Conservation (phyloP, 2,888 invertebrate genomes). For the Aquatica leii region DNA sequence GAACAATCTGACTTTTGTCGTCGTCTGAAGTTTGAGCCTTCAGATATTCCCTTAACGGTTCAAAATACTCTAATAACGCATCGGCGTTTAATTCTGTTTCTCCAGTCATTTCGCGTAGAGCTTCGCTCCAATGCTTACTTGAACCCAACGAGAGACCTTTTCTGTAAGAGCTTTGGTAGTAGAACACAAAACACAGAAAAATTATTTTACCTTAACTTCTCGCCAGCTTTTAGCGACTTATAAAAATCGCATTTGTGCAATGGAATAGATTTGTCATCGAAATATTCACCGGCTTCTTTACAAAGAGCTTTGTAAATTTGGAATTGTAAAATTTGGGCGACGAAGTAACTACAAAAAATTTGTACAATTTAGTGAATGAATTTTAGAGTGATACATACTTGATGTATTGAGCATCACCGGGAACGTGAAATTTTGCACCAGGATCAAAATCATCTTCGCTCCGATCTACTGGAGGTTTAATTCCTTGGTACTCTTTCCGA, state of each 20-base stretch:
- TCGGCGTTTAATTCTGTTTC: constrained; percentile 63
- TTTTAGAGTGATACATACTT: constrained; percentile 41
- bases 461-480: constrained; percentile 58
- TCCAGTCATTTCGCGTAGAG: constrained; percentile 67
- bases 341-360: constrained; percentile 62
- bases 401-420: constrained; percentile 59
- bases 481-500: constrained; percentile 58
- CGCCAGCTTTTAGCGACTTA: constrained; percentile 50
- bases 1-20: constrained; percentile 27
- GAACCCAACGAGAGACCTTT: constrained; percentile 61
- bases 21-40: constrained; percentile 54
- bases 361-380: not conserved
- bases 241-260: constrained; percentile 52
- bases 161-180: constrained; percentile 57
- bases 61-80: constrained; percentile 67
- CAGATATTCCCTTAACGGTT: constrained; percentile 65
- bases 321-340: constrained; percentile 79
- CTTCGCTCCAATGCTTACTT: constrained; percentile 66
- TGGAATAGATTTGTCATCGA: constrained; percentile 54
- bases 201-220: constrained; percentile 63
- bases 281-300: constrained; percentile 70
- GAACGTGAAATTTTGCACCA: constrained; percentile 61
- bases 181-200: not conserved
- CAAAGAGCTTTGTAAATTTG: constrained; percentile 79
- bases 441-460: constrained; percentile 61